Conservation (phyloP, 2,888 invertebrate genomes). For the Scrobipalpa costella region DNA sequence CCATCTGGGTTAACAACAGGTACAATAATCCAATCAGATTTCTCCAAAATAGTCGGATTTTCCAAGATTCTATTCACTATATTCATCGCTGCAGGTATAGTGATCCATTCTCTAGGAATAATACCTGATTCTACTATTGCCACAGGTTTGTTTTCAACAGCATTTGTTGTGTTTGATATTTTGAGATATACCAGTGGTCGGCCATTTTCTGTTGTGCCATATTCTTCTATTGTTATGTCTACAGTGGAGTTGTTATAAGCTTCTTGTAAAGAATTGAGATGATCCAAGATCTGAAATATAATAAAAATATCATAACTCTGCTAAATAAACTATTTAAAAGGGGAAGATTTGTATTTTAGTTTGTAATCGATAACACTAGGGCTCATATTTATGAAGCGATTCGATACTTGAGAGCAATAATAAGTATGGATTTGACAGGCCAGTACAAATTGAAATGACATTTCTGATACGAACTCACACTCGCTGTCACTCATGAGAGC, state of each 20-base stretch:
- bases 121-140: conserved; percentile 83
- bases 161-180: conserved; percentile 56
- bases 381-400: too few relatives aligned
- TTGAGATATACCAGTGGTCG: conserved; percentile 70
- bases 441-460: too few relatives aligned
- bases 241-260: conserved; percentile 41
- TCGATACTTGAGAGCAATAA: too few relatives aligned
- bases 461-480: too few relatives aligned
- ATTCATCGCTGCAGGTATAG: conserved; percentile 83
- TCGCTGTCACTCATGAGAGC: too few relatives aligned
- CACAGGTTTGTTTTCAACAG: conserved; percentile 62
- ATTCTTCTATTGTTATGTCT: conserved; percentile 48
- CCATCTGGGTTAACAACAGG: conserved; percentile 88
- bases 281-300: conserved; percentile 58
- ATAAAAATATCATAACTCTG: not conserved
- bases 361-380: too few relatives aligned
- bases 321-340: not conserved
- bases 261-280: conserved; percentile 47
- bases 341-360: too few relatives aligned
- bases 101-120: conserved; percentile 87
- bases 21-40: conserved; percentile 84
- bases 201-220: conserved; percentile 52
- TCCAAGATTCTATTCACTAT: conserved; percentile 81
- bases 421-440: too few relatives aligned
- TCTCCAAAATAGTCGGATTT: conserved; percentile 67